A percentile compares a stretch with the other conserved stretches of the same genome.
These are phyloP conservation scores for Typhlichthys subterraneus DNA, from an alignment of 2,797 vertebrate genomes.

Conservation along the genomic window DNA sequence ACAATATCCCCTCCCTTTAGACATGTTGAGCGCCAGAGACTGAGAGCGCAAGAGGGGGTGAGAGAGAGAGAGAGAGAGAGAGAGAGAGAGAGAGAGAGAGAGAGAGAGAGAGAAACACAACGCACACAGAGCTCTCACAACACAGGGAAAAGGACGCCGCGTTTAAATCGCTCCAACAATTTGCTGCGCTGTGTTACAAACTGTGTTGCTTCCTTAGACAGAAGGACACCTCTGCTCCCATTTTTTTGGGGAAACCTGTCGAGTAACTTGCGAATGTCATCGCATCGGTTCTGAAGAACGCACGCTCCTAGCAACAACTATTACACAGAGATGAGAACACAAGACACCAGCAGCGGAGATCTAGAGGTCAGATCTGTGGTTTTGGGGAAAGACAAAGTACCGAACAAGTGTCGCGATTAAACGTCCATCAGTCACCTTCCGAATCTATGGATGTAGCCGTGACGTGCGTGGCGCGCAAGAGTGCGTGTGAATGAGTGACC, in stretches of 20 bases:
- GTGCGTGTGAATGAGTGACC: slow-evolving; percentile 57
- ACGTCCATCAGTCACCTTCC: slow-evolving; percentile 69
- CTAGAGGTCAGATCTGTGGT: slow-evolving; percentile 20
- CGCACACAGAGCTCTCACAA: slow-evolving; percentile 11
- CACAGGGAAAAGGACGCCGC: slow-evolving; percentile 30
- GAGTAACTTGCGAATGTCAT: slow-evolving; percentile 22
- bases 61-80: slow-evolving; percentile 8
- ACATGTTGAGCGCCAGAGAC: slow-evolving; percentile 25
- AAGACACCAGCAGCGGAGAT: slow-evolving; percentile 12
- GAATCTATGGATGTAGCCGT: slow-evolving; percentile 42
- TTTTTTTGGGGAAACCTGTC: background rate
- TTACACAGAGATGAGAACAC: slow-evolving; percentile 53
- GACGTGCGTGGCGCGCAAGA: slow-evolving; percentile 52
- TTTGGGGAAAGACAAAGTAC: slow-evolving; percentile 37
- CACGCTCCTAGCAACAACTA: slow-evolving; percentile 50
- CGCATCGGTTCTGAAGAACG: slow-evolving; percentile 52
- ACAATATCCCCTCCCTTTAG: background rate
- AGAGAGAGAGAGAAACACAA: slow-evolving; percentile 8
- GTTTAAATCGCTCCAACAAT: background rate
- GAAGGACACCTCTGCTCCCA: slow-evolving; percentile 10
- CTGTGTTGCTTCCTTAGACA: background rate
- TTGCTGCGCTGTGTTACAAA: background rate
- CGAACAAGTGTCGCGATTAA: slow-evolving; percentile 28
- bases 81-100: slow-evolving; percentile 10
- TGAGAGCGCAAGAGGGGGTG: slow-evolving; percentile 21